Base-by-base conservation (phyloP, 2,888 invertebrate genomes). In the Lucinisca nassula region DNA sequence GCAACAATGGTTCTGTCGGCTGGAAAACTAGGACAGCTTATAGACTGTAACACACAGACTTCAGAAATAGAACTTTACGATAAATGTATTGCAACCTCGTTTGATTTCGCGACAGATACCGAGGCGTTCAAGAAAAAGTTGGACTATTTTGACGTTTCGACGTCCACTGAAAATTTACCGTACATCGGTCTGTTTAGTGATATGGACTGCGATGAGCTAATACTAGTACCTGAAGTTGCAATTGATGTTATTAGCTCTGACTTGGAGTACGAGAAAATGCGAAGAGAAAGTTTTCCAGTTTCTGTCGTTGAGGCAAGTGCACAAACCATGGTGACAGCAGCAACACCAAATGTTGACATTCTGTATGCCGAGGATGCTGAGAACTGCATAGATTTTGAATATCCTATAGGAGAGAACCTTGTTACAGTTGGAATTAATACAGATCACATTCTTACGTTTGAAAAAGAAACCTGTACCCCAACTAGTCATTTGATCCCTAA, bases 141-240 rank as follows among this genome's bases (percentile, higher is more conserved):
- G 32, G 88, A 89, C 30, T 91, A 45, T 74, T 87, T 78, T 61
- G 95, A 95, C 75, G 93, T 92, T 73, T 92, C 94, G 14, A 95
- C 95, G 10, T 94, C 94, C 38, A 95, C 95, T 8, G 95, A 95
- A 90, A 94, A 94, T 30, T 85, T 94, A 17, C 94, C 94, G 1
- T 94, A 94, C 81, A 94, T 95, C 67, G 95, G 95, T n/a, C 91
- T 95, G 24, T 84, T 95, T 79, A 94, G 94, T 87, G 94, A 95
- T 67, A 91, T 94, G 77, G 94, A 95, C 82, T 94, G 94, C 40
- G 94, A 95, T 86, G 95, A 95, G 75, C 79, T 95, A 24, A 93
- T 94, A 61, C 91, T 94, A 1, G 92, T 95, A 17, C 95, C 95
- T 0, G 92, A 93, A 82, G 75, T 85, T 35, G 88, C 90, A 6